These are phyloP conservation scores for Phortica variegata DNA, from an alignment of 1,140 invertebrate genomes.

Conservation along the genomic window DNA sequence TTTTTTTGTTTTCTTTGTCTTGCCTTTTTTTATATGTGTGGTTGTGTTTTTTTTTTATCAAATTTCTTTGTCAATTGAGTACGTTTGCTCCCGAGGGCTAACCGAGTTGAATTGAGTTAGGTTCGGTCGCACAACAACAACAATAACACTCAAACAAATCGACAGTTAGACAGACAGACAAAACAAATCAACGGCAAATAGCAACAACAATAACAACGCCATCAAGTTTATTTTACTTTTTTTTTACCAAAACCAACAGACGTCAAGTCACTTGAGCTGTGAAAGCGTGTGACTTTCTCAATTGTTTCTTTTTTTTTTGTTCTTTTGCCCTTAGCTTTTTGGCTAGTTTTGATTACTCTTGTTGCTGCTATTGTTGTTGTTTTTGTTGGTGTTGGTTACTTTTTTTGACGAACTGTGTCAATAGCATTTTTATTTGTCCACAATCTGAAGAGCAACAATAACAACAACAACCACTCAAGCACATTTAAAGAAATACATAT, in stretches of 20 bases:
- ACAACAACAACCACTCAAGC: too few species aligned
- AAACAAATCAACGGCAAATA: constrained; percentile 51
- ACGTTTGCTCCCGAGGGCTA: constrained; percentile 5
- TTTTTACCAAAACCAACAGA: too few species aligned
- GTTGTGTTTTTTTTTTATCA: too few species aligned
- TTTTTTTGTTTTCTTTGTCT: constrained; percentile 2
- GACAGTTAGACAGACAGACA: constrained; percentile 11
- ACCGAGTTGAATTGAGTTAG: too few species aligned
- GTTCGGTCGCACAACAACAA: constrained; percentile 2
- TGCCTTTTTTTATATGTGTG: constrained; percentile 1
- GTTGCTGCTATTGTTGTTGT: too few species aligned
- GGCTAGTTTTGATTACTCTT: too few species aligned
- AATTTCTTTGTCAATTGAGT: too few species aligned
- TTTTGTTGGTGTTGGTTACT: too few species aligned
- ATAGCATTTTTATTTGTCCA: constrained; percentile 56
- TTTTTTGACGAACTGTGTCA: constrained; percentile 56
- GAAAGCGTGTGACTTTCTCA: background rate
- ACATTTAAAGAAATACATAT: too few species aligned
- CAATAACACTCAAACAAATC: constrained; percentile 1
- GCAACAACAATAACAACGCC: constrained; percentile 47
- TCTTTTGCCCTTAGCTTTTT: too few species aligned
- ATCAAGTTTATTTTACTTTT: constrained; percentile 51
- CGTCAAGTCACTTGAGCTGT: too few species aligned
- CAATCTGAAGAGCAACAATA: constrained; percentile 26
- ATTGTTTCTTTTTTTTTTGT: too few species aligned